These are phyloP conservation scores for Phortica variegata DNA, from an alignment of 1,140 invertebrate species.

Conservation along the genomic window DNA sequence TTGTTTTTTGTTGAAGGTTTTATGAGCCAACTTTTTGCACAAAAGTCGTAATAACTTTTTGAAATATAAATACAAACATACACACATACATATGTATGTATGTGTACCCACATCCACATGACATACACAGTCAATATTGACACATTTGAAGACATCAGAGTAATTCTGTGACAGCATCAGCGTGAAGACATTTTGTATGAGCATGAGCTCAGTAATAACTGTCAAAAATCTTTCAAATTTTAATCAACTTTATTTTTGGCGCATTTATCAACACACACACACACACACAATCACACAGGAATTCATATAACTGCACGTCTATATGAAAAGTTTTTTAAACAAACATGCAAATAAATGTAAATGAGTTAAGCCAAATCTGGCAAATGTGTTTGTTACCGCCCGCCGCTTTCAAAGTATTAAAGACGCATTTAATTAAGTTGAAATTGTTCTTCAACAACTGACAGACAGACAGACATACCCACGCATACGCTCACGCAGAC, in stretches of 20 bases:
- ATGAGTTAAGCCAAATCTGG: constrained; percentile 24
- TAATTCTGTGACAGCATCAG: no score
- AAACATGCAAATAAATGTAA: constrained; percentile 45
- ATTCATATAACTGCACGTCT: constrained; percentile 1
- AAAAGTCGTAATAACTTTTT: no score
- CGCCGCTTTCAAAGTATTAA: constrained; percentile 49
- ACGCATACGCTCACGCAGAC: no score
- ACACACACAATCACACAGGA: not conserved
- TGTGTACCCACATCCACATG: no score
- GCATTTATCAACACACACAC: constrained; percentile 10
- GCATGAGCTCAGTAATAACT: constrained; percentile 34
- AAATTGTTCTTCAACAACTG: constrained; percentile 27
- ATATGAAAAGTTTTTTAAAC: constrained; percentile 37
- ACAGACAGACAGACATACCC: no score
- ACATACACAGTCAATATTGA: no score
- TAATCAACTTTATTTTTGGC: constrained; percentile 52
- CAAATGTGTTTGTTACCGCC: not conserved
- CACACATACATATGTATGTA: no score
- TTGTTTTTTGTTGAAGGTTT: no score
- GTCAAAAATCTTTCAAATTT: constrained; percentile 55
- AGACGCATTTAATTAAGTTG: constrained; percentile 53
- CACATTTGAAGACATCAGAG: no score
- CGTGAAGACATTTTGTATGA: no score
- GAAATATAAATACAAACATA: no score
- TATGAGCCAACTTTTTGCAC: no score